phyloP scores from a whole-genome alignment of 2,888 invertebrate genomes.

The Dryobota labecula region DNA sequence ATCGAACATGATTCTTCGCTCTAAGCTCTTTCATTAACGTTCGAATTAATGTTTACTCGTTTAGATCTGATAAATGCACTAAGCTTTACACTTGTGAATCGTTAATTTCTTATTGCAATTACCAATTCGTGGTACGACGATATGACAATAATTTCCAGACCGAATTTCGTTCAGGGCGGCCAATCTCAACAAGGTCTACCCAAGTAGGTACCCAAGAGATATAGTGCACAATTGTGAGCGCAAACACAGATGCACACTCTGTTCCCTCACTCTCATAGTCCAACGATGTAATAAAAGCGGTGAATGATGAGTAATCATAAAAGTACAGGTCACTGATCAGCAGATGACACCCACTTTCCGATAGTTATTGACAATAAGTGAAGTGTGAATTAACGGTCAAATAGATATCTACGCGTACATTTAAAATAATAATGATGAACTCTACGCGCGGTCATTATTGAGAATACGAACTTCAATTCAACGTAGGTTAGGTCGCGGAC shows the following conservation, averaged over 20 bases:
- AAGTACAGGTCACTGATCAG: slow-evolving; percentile 35
- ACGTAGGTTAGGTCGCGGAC: slow-evolving; percentile 70
- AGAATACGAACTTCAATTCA: slow-evolving; percentile 11
- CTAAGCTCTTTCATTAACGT: background rate
- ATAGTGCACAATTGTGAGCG: background rate
- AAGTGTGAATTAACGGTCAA: slow-evolving; percentile 46
- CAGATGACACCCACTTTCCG: slow-evolving; percentile 10
- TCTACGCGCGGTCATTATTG: slow-evolving; percentile 23
- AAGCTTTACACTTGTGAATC: background rate
- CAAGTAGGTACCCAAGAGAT: background rate
- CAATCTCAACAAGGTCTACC: background rate
- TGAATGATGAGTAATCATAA: slow-evolving; percentile 5
- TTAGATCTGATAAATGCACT: background rate
- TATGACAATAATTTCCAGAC: background rate
- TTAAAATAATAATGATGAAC: slow-evolving; percentile 52
- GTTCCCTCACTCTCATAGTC: background rate
- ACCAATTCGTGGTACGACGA: background rate
- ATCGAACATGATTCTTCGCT: background rate
- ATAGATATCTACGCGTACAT: slow-evolving; percentile 35
- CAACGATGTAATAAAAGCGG: background rate
- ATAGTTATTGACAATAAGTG: slow-evolving; percentile 21
- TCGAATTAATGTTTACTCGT: background rate
- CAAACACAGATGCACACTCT: background rate
- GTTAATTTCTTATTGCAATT: background rate
- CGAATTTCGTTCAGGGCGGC: background rate